Conservation (phyloP, 1,140 invertebrate species). For the Scaptomyza graminum region DNA sequence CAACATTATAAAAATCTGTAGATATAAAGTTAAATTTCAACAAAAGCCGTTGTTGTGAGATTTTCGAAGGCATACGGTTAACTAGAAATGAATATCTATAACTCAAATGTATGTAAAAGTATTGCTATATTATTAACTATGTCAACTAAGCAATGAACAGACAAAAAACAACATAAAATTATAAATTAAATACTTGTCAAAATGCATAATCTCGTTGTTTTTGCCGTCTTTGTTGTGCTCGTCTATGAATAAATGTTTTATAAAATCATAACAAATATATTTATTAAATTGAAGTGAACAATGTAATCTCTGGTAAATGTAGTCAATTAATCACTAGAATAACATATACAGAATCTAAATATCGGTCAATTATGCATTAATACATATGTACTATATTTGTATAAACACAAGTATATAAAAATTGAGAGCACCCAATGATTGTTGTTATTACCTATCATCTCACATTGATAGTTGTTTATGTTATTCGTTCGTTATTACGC, state of each 20-base stretch:
- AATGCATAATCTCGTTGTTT: constrained; percentile 71
- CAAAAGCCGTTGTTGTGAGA: constrained; percentile 12
- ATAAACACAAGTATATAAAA: constrained; percentile 40
- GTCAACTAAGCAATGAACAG: constrained; percentile 41
- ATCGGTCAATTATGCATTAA: constrained; percentile 66
- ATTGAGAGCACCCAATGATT: constrained; percentile 36
- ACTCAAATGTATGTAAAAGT: constrained; percentile 35
- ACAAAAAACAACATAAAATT: constrained; percentile 38
- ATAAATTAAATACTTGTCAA: constrained; percentile 70
- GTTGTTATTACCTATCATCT: constrained; percentile 39
- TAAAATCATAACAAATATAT: constrained; percentile 42
- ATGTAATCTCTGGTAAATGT: constrained; percentile 77
- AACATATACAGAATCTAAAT: constrained; percentile 46
- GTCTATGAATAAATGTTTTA: constrained; percentile 58
- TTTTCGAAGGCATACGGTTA: constrained; percentile 1
- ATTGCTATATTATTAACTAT: constrained; percentile 46
- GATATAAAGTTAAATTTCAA: background rate
- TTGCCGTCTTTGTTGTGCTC: constrained; percentile 58
- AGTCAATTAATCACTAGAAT: constrained; percentile 73
- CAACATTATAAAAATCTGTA: background rate
- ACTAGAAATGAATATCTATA: constrained; percentile 9
- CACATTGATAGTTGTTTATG: constrained; percentile 24
- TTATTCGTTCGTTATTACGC: constrained; percentile 3
- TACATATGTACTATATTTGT: constrained; percentile 32
- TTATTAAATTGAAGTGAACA: constrained; percentile 45